phyloP scores from a whole-genome alignment of 64 coral and sea anemone species.

The Dendrophyllia cribrosa region DNA sequence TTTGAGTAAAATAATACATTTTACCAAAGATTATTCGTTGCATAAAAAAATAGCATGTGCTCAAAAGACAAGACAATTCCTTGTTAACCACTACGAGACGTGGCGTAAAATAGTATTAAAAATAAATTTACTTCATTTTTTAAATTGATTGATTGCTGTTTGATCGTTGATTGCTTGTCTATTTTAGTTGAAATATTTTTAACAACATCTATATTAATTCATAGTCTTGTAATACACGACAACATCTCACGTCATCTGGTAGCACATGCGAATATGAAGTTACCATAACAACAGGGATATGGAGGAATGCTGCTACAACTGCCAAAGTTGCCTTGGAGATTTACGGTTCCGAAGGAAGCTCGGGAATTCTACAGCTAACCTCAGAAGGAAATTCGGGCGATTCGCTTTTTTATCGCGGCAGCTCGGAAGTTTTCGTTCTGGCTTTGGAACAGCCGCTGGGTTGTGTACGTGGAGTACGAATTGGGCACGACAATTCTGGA shows the following conservation, averaged over 20 bases:
- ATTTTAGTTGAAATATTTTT: not conserved
- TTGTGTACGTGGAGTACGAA: not conserved
- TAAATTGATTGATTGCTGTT: too few species aligned
- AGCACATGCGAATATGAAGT: conserved; percentile 17
- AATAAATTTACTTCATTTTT: too few species aligned
- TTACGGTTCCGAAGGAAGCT: conserved; percentile 37
- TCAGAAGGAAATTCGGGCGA: not conserved
- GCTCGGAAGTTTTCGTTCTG: conserved; percentile 28
- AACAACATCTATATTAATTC: not conserved
- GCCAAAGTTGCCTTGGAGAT: conserved; percentile 45
- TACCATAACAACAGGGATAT: conserved; percentile 37
- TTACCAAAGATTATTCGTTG: too few species aligned
- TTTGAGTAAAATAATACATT: too few species aligned
- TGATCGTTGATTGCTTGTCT: too few species aligned
- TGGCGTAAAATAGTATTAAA: too few species aligned
- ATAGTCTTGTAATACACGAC: not conserved
- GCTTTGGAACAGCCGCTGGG: conserved; percentile 33
- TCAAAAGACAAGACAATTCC: too few species aligned
- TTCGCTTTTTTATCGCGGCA: not conserved
- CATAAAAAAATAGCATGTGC: too few species aligned
- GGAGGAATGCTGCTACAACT: not conserved
- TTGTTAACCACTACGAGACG: too few species aligned
- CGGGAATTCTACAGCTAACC: not conserved
- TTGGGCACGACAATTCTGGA: conserved; percentile 41
- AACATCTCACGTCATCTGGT: not conserved